These are phyloP conservation scores for Ctenoplectra terminalis DNA, from an alignment of 1,140 invertebrate genomes.

Conservation along the genomic window DNA sequence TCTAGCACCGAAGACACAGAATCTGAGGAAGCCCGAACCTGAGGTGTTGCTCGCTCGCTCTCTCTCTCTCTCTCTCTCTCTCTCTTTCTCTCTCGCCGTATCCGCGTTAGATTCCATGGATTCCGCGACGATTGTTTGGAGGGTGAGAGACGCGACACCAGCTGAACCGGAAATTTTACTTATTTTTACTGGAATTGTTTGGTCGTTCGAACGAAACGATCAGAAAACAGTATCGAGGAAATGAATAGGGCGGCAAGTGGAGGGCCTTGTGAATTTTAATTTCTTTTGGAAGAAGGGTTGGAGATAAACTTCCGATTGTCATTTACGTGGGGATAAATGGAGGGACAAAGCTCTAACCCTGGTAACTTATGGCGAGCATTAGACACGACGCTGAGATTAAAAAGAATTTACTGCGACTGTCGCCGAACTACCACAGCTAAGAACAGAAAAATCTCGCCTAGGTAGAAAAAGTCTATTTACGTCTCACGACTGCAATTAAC, in stretches of 20 bases:
- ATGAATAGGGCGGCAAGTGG: too few species aligned
- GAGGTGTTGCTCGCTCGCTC: background rate
- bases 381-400: background rate
- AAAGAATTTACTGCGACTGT: background rate
- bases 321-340: background rate
- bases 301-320: background rate
- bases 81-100: background rate
- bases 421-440: background rate
- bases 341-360: too few species aligned
- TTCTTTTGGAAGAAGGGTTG: background rate
- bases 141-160: background rate
- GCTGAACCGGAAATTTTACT: conserved; percentile 38
- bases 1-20: conserved; percentile 1
- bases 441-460: background rate
- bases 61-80: background rate
- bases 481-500: background rate
- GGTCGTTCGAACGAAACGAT: background rate
- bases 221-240: too few species aligned
- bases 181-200: background rate
- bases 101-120: conserved; percentile 40
- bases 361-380: background rate
- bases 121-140: conserved; percentile 17
- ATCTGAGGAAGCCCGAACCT: background rate
- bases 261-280: background rate
- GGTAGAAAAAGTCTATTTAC: background rate